Base-by-base conservation (phyloP, 2,888 invertebrate species). In the Clunio marinus region DNA sequence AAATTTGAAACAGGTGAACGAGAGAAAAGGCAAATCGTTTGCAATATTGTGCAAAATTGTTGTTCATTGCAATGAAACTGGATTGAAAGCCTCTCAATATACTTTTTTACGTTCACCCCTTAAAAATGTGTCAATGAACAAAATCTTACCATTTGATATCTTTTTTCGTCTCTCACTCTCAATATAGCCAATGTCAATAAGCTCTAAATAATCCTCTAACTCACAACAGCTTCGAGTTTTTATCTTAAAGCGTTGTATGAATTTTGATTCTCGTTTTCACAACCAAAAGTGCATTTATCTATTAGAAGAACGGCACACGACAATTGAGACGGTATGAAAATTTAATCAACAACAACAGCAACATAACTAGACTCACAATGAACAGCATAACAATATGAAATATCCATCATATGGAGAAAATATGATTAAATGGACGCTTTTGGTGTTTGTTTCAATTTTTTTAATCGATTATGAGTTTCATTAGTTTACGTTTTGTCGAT, bases 381-480 rank as follows among this genome's bases (percentile, higher is more conserved):
- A 27, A 24, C 27, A 46, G 46, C 63, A 62, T 45, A 63, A 63
- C 63, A 63, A 63, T 63, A 28, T 28, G 25, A 63, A 63, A 60
- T 20, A 46, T 15, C 46, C 63, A 63, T 63, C 63, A 63, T 63
- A 63, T 63, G 63, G 24, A 27, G 20, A 51, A 63, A 25, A 46
- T 63, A 46, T 63, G 63, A 63, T 63, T 63, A 63, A 63, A 63
- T 63, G 63, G 63, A 22, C 10, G 25, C 46, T 63, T 62, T 17
- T 60, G 41, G 15, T 13, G 20, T 37, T 62, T 13, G 17, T 10
- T n/a, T n/a, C 62, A 32, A 20, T 24, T 10, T 63, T 37, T 28
- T 20, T 46, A 37, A 24, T 27, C n/a, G 60, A 37, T n/a, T 37
- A 7, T 17, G 20, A 8, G n/a, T 35, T 37, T 35, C 28, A 28